A percentile compares a stretch with the other conserved stretches of the same genome.
These are phyloP conservation scores for Oreortyx pictus DNA, from an alignment of 2,797 vertebrate species.

Conservation along the genomic window DNA sequence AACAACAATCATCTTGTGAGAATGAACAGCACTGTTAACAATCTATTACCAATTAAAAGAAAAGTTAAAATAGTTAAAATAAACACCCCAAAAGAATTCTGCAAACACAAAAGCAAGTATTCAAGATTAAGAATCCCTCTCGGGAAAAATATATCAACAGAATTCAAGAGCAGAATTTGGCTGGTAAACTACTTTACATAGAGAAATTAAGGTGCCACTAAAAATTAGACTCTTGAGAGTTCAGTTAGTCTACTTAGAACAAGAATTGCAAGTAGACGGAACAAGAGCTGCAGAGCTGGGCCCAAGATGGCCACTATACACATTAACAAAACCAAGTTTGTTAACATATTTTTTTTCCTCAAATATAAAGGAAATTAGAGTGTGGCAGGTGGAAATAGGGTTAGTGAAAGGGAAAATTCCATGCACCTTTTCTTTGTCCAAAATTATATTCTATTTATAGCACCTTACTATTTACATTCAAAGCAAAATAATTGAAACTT, in stretches of 20 bases:
- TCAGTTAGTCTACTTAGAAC: neutral
- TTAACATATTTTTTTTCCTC: neutral
- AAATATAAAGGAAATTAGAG: constrained; percentile 41
- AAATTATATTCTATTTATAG: constrained; percentile 29
- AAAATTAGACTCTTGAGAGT: neutral
- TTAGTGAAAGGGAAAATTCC: constrained; percentile 15
- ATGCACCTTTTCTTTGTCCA: neutral
- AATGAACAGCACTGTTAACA: neutral
- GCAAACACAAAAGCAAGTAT: neutral
- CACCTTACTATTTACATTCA: constrained; percentile 20
- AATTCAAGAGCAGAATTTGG: neutral
- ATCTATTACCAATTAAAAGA: neutral
- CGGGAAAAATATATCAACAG: neutral
- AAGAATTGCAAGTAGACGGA: neutral
- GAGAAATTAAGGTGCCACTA: neutral
- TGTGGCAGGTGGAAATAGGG: neutral
- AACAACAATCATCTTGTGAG: neutral
- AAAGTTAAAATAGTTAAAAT: neutral
- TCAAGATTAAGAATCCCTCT: neutral
- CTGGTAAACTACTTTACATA: neutral
- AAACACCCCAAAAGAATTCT: neutral
- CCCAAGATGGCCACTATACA: neutral
- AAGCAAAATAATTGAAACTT: constrained; percentile 44
- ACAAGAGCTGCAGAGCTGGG: neutral
- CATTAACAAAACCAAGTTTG: neutral